Evolutionary conservation across 2,113 vertebrate genomes (phyloP).

Genomic region (Mus musculus): DNA sequence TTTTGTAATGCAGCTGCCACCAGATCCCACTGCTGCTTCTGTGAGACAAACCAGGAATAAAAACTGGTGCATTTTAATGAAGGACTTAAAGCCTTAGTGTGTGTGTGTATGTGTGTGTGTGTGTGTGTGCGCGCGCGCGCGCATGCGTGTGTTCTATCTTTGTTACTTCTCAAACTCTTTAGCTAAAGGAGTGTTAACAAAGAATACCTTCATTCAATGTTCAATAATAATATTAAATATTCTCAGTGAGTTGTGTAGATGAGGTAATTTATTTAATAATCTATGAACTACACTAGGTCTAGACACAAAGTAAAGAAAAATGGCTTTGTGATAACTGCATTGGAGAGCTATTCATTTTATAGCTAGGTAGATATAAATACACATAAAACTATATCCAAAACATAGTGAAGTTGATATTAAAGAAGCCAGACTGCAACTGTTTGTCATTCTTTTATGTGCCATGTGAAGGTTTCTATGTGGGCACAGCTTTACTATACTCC

Average conservation of each 20-base stretch:
- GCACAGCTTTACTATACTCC: background rate
- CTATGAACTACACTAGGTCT: background rate
- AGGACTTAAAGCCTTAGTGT: background rate
- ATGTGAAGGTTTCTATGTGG: background rate
- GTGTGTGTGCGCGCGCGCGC: background rate
- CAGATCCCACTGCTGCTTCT: accelerated
- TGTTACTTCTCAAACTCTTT: background rate
- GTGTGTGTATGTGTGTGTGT: background rate
- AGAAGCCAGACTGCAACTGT: background rate
- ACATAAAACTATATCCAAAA: background rate
- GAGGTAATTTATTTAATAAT: background rate
- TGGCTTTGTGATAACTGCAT: background rate
- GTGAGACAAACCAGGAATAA: background rate
- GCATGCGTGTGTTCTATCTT: background rate
- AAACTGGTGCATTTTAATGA: too few relatives aligned
- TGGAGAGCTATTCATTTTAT: background rate
- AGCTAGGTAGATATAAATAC: background rate
- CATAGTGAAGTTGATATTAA: background rate
- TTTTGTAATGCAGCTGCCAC: too few relatives aligned
- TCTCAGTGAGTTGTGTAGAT: background rate
- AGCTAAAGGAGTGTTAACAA: background rate
- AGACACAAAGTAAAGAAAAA: background rate
- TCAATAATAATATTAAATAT: background rate
- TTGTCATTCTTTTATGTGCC: background rate
- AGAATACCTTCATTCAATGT: too few relatives aligned